Conservation (phyloP, 2,797 vertebrate species). For the Cynopterus sphinx region DNA sequence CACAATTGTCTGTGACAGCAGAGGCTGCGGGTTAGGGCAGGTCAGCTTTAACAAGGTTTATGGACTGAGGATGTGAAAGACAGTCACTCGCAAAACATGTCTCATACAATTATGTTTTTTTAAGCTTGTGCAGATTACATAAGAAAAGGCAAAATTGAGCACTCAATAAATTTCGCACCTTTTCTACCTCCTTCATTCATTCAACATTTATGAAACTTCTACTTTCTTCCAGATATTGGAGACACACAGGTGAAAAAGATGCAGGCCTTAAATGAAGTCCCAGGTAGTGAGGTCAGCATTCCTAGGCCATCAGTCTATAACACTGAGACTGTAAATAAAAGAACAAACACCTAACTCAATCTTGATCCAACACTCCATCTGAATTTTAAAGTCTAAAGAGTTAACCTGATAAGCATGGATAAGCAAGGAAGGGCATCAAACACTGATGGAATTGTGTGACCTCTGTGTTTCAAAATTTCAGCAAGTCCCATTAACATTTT, state of each 20-base stretch:
- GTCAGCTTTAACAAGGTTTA: constrained; percentile 14
- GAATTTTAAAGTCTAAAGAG: background rate
- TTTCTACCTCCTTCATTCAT: background rate
- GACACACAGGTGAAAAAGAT: background rate
- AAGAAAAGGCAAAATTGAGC: background rate
- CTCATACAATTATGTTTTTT: background rate
- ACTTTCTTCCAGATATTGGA: background rate
- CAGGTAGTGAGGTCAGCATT: background rate
- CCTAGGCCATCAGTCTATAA: background rate
- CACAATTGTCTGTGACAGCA: constrained; percentile 34
- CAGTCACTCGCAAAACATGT: constrained; percentile 48
- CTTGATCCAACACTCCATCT: background rate
- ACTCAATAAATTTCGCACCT: background rate
- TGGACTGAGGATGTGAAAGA: background rate
- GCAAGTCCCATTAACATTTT: background rate
- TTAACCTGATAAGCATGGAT: background rate
- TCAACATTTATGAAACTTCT: background rate
- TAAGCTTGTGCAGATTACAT: background rate
- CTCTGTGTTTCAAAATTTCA: background rate
- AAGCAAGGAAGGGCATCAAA: background rate
- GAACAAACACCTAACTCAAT: background rate
- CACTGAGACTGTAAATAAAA: background rate
- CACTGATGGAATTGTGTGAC: background rate
- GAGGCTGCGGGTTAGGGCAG: background rate
- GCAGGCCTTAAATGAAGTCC: background rate